Base-by-base conservation (phyloP, 1,140 invertebrate species). In the Saccostrea echinata region DNA sequence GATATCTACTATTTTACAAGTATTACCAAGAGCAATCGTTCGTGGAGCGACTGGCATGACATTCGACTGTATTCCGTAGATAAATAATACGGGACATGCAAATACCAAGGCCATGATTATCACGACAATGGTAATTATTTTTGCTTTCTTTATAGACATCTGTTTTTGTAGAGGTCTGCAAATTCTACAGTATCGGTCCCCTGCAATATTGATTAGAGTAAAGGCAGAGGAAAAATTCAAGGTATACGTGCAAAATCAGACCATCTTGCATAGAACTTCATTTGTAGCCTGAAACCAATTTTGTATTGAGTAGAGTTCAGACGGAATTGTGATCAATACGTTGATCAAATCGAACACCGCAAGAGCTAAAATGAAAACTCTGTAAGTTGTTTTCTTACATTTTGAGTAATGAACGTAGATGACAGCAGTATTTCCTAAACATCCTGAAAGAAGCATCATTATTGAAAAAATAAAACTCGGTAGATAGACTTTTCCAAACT, bases 151-250 rank as follows among this genome's bases (percentile, higher is more conserved):
- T 16, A 83, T 68, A 0, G 84, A 83, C 21, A 92, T 57, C 21
- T 88, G 57, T 30, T n/a, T 61, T 8, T 82, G 35, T 64, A 90
- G 83, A 0, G 92, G 92, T 33, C 84, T 86, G 57, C 92, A 93
- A 16, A 93, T 91, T 53, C 90, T 89, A 43, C 90, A 88, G 88
- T 90, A 93, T 24, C 92, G 87, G 83, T 93, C 92, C 13, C 90
- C 81, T 33, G 91, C 90, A 51, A 93, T 93, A 57, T 88, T 82
- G 0, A 92, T 64, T 33, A 93, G 85, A 57, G 90, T 89, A 12
- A 89, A 86, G 13, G 88, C 80, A 3, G 92, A 89, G 16, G 90
- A 85, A 84, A 91, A 91, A 82, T 92, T 93, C 87, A 91, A 90
- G 80, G 89, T 64, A 55, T 91, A 93, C 0, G 91, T 91, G 21